phyloP scores from a whole-genome alignment of 2,113 vertebrate genomes.

The Telmatochromis sp. region DNA sequence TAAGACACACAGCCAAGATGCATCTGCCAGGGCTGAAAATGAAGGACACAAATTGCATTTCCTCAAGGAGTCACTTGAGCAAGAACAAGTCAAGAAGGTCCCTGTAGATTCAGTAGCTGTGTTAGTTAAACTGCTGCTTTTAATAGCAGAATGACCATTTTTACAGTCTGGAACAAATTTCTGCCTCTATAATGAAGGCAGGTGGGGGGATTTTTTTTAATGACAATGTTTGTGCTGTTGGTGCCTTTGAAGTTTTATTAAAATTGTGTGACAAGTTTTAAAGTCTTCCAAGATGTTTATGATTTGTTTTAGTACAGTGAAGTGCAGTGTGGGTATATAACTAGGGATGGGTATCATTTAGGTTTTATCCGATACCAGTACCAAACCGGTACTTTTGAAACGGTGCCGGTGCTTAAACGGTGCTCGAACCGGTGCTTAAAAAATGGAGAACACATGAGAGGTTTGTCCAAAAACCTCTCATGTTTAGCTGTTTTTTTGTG shows the following conservation, averaged over 20 bases:
- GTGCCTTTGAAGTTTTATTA: neutral
- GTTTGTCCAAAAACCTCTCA: neutral
- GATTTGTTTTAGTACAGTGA: neutral
- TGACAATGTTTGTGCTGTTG: neutral
- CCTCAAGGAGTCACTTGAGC: neutral
- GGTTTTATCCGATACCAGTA: neutral
- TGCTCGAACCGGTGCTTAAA: neutral
- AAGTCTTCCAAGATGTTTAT: neutral
- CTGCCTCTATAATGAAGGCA: neutral
- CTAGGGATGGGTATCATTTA: neutral
- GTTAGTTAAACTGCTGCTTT: neutral
- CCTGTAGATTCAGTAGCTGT: neutral
- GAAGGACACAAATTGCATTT: neutral
- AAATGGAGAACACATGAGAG: neutral
- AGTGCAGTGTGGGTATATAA: neutral
- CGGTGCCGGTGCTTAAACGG: too few species aligned
- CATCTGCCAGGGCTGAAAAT: neutral
- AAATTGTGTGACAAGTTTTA: neutral
- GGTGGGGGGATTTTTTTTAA: neutral
- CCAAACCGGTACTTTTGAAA: too few species aligned
- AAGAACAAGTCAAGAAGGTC: neutral
- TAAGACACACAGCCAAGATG: neutral
- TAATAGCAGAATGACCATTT: neutral
- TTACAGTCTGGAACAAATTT: neutral
- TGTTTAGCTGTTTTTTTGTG: neutral